These are phyloP conservation scores for Crocodylus rhombifer DNA, from an alignment of 2,797 vertebrate species.

Conservation along the genomic window DNA sequence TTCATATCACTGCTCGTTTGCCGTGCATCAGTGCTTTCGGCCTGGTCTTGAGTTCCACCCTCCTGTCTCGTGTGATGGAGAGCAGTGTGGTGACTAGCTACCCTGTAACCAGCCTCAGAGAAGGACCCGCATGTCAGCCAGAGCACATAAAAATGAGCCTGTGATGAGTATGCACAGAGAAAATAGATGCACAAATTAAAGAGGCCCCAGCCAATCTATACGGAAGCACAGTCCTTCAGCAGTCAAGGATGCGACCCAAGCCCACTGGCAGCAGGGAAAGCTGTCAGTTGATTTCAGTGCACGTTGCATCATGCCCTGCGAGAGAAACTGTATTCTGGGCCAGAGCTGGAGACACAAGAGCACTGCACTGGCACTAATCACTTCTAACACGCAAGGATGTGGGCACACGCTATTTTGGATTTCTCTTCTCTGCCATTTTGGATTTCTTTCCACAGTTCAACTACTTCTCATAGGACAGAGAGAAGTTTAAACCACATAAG, in stretches of 20 bases:
- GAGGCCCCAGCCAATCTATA: background rate
- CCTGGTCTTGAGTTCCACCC: rapidly evolving
- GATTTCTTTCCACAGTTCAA: rapidly evolving
- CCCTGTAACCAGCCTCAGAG: background rate
- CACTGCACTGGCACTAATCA: background rate
- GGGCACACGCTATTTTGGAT: background rate
- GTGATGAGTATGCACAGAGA: background rate
- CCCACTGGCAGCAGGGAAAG: background rate
- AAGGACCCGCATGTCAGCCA: background rate
- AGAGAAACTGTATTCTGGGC: background rate
- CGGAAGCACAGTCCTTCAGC: background rate
- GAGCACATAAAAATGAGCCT: rapidly evolving
- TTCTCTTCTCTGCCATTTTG: background rate
- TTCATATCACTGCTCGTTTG: background rate
- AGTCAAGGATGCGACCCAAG: background rate
- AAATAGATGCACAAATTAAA: rapidly evolving
- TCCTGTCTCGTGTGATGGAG: background rate
- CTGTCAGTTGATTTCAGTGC: background rate
- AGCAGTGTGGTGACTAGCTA: background rate
- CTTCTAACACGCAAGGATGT: background rate
- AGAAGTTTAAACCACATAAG: rapidly evolving
- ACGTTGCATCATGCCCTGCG: background rate
- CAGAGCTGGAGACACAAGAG: background rate
- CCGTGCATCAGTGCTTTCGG: rapidly evolving
- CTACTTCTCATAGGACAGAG: background rate